phyloP scores from a whole-genome alignment of 2,888 invertebrate genomes.

The Tryphoninae sp. region DNA sequence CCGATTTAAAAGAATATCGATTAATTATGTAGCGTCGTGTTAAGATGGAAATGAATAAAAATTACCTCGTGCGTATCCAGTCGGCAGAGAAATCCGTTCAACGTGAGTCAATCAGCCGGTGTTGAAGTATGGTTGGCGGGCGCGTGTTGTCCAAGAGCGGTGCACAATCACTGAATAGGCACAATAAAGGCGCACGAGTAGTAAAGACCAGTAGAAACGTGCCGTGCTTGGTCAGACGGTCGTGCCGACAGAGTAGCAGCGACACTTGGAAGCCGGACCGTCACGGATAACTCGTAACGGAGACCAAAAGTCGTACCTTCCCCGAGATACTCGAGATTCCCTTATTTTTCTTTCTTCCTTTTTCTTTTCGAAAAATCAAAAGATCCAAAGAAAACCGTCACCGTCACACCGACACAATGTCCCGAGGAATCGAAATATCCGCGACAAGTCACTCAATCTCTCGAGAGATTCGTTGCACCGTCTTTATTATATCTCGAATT shows the following conservation, averaged over 20 bases:
- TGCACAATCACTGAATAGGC: constrained; percentile 63
- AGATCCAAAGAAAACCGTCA: not conserved
- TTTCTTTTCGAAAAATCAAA: not conserved
- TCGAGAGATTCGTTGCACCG: not conserved
- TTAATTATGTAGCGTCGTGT: not conserved
- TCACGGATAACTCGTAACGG: not conserved
- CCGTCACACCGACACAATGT: too few species aligned
- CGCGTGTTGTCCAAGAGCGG: constrained; percentile 7
- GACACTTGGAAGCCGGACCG: not conserved
- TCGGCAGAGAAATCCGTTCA: constrained; percentile 24
- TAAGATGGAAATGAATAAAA: not conserved
- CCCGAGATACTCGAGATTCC: too few species aligned
- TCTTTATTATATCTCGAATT: not conserved
- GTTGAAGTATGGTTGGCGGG: not conserved
- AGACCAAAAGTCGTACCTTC: not conserved
- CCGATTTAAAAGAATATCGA: not conserved
- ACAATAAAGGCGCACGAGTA: constrained; percentile 44
- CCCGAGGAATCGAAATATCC: too few species aligned
- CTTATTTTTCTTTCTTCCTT: too few species aligned
- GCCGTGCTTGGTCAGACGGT: constrained; percentile 47
- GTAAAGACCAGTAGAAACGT: constrained; percentile 44
- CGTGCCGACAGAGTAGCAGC: constrained; percentile 2
- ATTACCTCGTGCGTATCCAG: constrained; percentile 55
- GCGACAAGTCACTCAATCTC: not conserved
- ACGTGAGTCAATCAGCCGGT: not conserved